Conservation (phyloP, 2,797 vertebrate genomes). For the Syngnathus rostellatus region DNA sequence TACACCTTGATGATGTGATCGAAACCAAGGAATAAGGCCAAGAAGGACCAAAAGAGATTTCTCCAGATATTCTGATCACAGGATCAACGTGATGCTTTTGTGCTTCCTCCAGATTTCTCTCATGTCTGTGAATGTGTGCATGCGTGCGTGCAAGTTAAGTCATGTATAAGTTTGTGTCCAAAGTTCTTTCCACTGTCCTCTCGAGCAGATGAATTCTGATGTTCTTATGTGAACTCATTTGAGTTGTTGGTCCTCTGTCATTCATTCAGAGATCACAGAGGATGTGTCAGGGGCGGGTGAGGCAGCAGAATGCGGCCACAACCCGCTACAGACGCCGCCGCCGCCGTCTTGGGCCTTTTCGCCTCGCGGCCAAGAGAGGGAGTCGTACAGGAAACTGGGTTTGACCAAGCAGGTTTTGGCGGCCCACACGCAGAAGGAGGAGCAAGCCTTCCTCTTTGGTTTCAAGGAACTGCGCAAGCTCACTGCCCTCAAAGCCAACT, state of each 20-base stretch:
- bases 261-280: conserved; percentile 78
- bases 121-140: not conserved
- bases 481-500: conserved; percentile 71
- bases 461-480: conserved; percentile 75
- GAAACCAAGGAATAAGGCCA: not conserved
- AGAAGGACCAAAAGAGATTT: not conserved
- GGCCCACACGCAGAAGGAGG: conserved; percentile 90
- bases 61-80: not conserved
- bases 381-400: conserved; percentile 78
- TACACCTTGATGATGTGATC: conserved; percentile 2
- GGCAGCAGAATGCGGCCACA: conserved; percentile 56
- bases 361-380: conserved; percentile 72
- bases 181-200: conserved; percentile 4
- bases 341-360: conserved; percentile 42
- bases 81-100: not conserved
- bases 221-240: conserved; percentile 3
- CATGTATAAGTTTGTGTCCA: conserved; percentile 5
- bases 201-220: no score
- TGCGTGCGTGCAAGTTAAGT: not conserved
- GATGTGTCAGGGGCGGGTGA: conserved; percentile 71
- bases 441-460: conserved; percentile 82
- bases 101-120: not conserved
- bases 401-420: conserved; percentile 91
- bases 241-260: conserved; percentile 18
- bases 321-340: conserved; percentile 9